Conservation (phyloP, 2,113 vertebrate species). For the Ailuropoda melanoleuca region DNA sequence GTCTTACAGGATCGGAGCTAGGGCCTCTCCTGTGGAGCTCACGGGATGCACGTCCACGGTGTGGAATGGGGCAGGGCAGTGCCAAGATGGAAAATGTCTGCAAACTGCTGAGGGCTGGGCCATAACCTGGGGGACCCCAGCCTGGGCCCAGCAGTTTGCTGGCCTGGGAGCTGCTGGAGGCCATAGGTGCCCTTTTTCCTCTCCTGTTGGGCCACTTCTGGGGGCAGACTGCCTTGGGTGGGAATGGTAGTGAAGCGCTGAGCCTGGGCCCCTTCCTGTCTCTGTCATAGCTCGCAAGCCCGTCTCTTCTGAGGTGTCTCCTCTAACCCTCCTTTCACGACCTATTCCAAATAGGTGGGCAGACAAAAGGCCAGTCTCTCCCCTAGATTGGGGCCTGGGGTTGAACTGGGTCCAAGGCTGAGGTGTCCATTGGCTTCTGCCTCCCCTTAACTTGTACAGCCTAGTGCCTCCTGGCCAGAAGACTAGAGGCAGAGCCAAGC, state of each 20-base stretch:
- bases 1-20: not conserved
- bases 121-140: not conserved
- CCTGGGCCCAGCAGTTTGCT: not conserved
- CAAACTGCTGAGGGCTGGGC: not conserved
- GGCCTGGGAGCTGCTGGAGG: not conserved
- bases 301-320: not conserved
- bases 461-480: not conserved
- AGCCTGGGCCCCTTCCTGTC: not conserved
- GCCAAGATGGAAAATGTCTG: not conserved
- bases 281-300: not conserved
- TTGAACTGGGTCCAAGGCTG: not conserved
- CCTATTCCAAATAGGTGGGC: not conserved
- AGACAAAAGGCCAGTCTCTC: not conserved
- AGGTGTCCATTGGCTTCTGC: not conserved
- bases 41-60: not conserved
- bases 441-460: not conserved
- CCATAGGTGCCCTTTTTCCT: not conserved
- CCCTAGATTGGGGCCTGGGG: not conserved
- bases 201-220: not conserved
- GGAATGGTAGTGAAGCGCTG: not conserved
- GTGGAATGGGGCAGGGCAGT: not conserved
- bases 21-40: not conserved
- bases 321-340: not conserved
- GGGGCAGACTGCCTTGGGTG: not conserved
- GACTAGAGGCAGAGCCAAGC: not conserved